phyloP scores from a whole-genome alignment of 1,140 invertebrate genomes.

The Sinella curviseta region DNA sequence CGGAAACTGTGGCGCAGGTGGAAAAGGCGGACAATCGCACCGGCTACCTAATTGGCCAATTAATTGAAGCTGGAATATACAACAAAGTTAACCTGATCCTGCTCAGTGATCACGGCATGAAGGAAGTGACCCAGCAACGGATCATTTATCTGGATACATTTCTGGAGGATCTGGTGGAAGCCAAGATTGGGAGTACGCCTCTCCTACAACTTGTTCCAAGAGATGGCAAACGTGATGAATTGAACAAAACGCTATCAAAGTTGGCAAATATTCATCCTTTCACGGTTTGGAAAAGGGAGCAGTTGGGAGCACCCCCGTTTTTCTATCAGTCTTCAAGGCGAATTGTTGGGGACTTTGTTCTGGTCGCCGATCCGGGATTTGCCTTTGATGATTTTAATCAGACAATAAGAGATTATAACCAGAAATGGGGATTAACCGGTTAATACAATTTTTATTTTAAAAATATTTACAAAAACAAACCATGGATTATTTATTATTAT shows the following conservation, averaged over 20 bases:
- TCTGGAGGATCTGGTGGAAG: conserved; percentile 57
- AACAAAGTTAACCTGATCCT: conserved; percentile 67
- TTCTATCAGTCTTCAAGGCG: conserved; percentile 61
- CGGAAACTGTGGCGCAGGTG: conserved; percentile 58
- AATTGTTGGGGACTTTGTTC: conserved; percentile 61
- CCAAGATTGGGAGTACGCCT: conserved; percentile 54
- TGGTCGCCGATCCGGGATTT: conserved; percentile 62
- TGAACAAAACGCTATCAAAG: conserved; percentile 59
- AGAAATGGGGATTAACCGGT: conserved; percentile 58
- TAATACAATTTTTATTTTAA: too few relatives aligned
- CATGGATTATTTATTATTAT: not conserved
- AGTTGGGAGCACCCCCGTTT: conserved; percentile 62
- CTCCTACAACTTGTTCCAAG: conserved; percentile 61
- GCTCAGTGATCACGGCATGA: conserved; percentile 74
- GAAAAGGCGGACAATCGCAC: conserved; percentile 61
- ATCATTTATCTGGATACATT: conserved; percentile 63
- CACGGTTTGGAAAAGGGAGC: conserved; percentile 60
- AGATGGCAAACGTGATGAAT: conserved; percentile 57
- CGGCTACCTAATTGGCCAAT: conserved; percentile 60
- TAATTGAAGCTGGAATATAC: conserved; percentile 57
- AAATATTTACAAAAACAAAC: not conserved
- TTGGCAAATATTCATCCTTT: conserved; percentile 57
- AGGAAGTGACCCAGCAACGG: conserved; percentile 57
- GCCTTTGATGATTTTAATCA: conserved; percentile 59
- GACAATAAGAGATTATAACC: conserved; percentile 55